Evolutionary conservation across 2,888 invertebrate genomes (phyloP), one percentile per base, ranked within the genome.

Genomic region (Mamestra brassicae): DNA sequence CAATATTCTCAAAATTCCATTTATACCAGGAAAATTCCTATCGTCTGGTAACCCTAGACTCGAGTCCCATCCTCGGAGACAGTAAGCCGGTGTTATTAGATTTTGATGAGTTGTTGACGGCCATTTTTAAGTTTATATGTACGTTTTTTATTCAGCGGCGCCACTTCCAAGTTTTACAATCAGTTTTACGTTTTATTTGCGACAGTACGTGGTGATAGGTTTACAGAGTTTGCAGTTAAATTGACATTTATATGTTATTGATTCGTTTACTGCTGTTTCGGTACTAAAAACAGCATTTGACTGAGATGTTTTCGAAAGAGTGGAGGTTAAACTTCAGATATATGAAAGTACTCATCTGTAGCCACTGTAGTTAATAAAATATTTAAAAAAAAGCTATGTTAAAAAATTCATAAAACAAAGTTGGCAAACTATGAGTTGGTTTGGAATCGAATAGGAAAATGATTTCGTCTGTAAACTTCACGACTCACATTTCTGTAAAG

Each of bases 31-130:
- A 65, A 54, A 81, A 55, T 64, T 64, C n/a, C 26, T 11, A 6
- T 17, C 36, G 47, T 76, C 68, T 78, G 69, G 76, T 68, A 81
- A 69, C 78, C 78, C 78, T 78, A 76, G 36, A 15, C 42, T 58
- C 4, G 58, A 60, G 78, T 45, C 26, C 76, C 72, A 78, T 78
- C 78, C 76, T 72, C 69, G 62, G 86, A 87, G 80, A 85, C 87
- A 81, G 90, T 93, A 93, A 93, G 92, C 90, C 89, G 88, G 84
- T 89, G 90, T 94, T 94, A 95, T 95, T 94, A 92, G 93, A 92
- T 93, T 93, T 93, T 93, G 93, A 94, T 92, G 92, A 92, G 91
- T 91, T 93, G 92, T 93, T 93, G 91, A 94, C 91, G 90, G 87
- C 87, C 85, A 88, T 90, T 92, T 90, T 87, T 88, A 89, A 88